Base-by-base conservation (phyloP, 2,797 vertebrate genomes). In the Cryptoblepharus egeriae region DNA sequence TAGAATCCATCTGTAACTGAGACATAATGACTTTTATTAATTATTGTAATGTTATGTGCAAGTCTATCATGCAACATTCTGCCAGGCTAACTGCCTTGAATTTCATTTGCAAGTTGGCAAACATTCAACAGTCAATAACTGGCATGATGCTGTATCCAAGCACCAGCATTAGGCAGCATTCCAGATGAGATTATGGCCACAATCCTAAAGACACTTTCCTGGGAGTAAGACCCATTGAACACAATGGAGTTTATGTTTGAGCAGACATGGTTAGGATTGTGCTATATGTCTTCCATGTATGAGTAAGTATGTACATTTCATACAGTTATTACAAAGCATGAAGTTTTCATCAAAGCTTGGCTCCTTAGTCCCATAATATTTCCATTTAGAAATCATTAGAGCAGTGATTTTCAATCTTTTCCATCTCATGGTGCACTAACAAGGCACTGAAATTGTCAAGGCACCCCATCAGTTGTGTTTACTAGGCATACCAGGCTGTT, bases 21-120 rank as follows among this genome's bases (percentile, higher is more conserved):
- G 20, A 70, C 30, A 80, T 68, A 45, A 63, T 71, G 7, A 61
- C 32, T 71, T 75, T 83, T 71, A 77, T 63, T 67, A 68, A 70
- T 57, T 49, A 72, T 39, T 55, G 9, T 45, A 84, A 74, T 81
- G 64, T 77, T 72, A 72, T 45, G 20, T 9, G 22, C 28, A 8
- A 52, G 63, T 67, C 18, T 0, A 80, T 4, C 57, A 80, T 32
- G 37, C 22, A 71, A 58, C 24, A 55, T 72, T 75, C 39, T 55
- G 42, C 49, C 57, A 52, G 35, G 35, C 32, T 72, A 49, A n/a
- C 9, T 72, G 49, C n/a, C 26, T 42, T 71, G 35, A 12, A 42
- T 64, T 76, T 77, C 45, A 82, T 77, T 69, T 71, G 42, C 30
- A 65, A 85, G 67, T 28, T 58, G 67, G 73, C 60, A 80, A 71